Percentiles rank a stretch among this genome's conserved stretches.
Conservation (phyloP, 2,888 invertebrate species). For the Teleogryllus oceanicus region DNA sequence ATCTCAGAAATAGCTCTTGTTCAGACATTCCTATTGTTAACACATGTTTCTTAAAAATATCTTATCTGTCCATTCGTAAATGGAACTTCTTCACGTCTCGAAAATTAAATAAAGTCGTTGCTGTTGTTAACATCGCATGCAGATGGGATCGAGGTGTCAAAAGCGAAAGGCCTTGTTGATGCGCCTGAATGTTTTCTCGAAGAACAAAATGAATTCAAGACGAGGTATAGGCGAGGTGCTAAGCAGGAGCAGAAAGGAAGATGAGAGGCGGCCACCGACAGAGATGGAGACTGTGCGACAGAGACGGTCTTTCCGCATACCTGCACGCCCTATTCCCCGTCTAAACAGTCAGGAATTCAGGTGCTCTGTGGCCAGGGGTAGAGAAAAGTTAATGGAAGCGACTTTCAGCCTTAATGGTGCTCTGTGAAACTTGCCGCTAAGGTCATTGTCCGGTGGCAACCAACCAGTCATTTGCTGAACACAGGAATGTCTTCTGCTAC, state of each 20-base stretch:
- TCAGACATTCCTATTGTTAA: no score
- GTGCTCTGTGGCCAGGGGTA: not conserved
- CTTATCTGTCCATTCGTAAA: no score
- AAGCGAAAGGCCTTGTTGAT: not conserved
- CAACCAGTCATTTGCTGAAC: conserved; percentile 26
- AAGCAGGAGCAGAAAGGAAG: conserved; percentile 20
- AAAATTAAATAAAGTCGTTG: no score
- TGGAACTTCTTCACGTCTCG: no score
- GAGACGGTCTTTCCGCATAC: conserved; percentile 26
- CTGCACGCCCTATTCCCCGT: conserved; percentile 25
- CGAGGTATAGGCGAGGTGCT: not conserved
- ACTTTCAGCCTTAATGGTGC: conserved; percentile 29
- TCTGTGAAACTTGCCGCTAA: conserved; percentile 32
- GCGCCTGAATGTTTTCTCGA: not conserved
- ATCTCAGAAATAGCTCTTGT: no score
- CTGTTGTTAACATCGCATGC: no score
- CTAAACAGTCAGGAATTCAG: not conserved
- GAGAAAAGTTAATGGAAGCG: conserved; percentile 24
- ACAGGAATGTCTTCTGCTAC: conserved; percentile 28
- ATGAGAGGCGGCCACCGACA: not conserved
- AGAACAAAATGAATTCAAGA: conserved; percentile 25
- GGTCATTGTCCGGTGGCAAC: conserved; percentile 33
- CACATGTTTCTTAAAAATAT: no score
- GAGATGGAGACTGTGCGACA: not conserved
- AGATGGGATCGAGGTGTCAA: no score